These are phyloP conservation scores for Anoura caudifer DNA, from an alignment of 2,113 vertebrate species.

Conservation along the genomic window DNA sequence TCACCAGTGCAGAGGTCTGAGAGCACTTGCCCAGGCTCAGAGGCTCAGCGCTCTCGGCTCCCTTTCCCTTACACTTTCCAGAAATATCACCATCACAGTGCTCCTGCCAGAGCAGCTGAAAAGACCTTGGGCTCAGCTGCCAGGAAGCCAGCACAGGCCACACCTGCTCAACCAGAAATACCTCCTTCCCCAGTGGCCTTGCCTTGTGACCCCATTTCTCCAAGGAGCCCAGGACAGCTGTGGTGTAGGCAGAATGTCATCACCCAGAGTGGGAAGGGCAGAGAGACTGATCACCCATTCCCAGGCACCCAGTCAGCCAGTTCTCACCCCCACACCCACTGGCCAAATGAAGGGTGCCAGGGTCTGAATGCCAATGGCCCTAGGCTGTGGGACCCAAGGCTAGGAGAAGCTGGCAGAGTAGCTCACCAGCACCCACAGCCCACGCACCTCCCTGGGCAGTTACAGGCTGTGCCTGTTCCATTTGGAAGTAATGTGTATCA, in stretches of 20 bases:
- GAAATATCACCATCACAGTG: conserved; percentile 40
- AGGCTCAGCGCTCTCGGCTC: not conserved
- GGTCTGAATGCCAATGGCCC: not conserved
- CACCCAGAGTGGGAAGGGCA: not conserved
- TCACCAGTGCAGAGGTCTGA: not conserved
- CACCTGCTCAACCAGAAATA: conserved; percentile 56
- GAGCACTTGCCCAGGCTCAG: not conserved
- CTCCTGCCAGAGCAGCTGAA: not conserved
- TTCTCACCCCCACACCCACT: not conserved
- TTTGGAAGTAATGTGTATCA: not conserved
- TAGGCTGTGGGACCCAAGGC: not conserved
- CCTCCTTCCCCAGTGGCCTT: not conserved
- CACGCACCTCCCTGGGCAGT: not conserved
- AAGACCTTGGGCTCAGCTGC: not conserved
- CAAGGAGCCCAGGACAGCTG: no score
- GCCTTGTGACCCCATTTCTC: not conserved
- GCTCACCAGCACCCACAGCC: not conserved
- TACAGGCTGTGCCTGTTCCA: not conserved
- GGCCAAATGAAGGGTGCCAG: not conserved
- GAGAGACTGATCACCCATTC: not conserved
- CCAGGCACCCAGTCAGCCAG: not conserved
- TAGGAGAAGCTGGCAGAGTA: not conserved
- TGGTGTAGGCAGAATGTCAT: not conserved
- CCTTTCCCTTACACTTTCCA: conserved; percentile 45
- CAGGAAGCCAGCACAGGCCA: conserved; percentile 25